Evolutionary conservation across 2,888 invertebrate species (phyloP).

Genomic region (Dynastes tityus): DNA sequence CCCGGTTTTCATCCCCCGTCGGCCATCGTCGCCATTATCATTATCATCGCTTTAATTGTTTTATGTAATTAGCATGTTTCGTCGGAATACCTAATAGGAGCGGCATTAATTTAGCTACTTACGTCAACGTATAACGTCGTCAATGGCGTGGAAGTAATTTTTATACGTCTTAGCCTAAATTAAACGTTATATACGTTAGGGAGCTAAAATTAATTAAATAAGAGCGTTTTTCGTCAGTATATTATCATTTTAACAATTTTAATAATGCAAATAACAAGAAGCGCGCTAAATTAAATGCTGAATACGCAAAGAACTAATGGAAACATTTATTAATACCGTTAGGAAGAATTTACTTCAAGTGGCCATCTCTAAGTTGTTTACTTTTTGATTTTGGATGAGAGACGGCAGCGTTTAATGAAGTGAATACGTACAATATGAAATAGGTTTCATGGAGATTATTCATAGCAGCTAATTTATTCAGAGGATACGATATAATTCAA

Average conservation of each 20-base stretch:
- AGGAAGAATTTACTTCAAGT: no score
- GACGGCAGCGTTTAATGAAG: no score
- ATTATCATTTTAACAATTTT: neutral
- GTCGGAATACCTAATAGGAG: conserved; percentile 38
- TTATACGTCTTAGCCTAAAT: conserved; percentile 21
- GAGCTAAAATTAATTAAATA: conserved; percentile 4
- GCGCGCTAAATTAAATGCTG: neutral
- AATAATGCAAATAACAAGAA: neutral
- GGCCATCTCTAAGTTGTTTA: no score
- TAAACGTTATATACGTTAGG: neutral
- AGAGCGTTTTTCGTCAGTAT: neutral
- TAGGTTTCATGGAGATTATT: no score
- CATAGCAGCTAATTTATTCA: no score
- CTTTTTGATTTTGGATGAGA: no score
- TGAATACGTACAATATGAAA: no score
- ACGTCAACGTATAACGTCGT: conserved; percentile 13
- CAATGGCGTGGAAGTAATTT: conserved; percentile 18
- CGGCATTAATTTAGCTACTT: conserved; percentile 24
- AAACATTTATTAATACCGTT: no score
- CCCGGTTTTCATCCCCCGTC: conserved; percentile 28
- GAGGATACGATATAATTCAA: no score
- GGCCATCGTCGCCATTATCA: conserved; percentile 34
- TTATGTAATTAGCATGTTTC: conserved; percentile 35
- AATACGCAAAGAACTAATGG: no score
- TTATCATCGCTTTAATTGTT: conserved; percentile 34